Evolutionary conservation across 2,888 invertebrate species (phyloP), one percentile per base, ranked within the genome.

Genomic region (Corythucha ciliata): DNA sequence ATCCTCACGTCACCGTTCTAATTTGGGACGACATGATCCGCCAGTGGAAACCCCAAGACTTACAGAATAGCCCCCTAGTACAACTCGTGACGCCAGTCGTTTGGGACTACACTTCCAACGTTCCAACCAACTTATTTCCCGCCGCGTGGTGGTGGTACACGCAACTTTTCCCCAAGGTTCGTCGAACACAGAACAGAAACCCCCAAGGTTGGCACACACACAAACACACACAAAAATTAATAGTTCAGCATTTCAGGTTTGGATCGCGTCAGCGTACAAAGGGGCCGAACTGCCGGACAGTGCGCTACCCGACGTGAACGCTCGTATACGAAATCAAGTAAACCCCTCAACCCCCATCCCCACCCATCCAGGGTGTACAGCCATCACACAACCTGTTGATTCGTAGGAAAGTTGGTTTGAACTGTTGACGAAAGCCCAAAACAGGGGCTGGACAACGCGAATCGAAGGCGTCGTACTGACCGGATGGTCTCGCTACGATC

Each of bases 1-100:
- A 72, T 61, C 73, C 77, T 0, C 59, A 68, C 1, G 66, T 81
- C 1, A 75, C 69, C 3, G 68, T 80, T 4, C 72, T 89, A 12
- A 79, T 86, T 64, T 89, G 88, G 88, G 87, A 88, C 61, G 89
- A 90, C 62, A 83, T 87, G 74, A 74, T 88, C 48, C 70, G 84
- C 16, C 67, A 71, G 10, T 72, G 80, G 29, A 69, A 70, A 5
- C 67, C 72, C 1, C 62, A 66, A 5, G 69, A 73, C 50, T 71
- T 77, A 59, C 61, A 66, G 41, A 65, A 67, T 5, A 71, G 69
- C 44, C 67, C 68, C 7, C 57, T 75, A 12, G 69, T 74, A n/a
- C 63, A 67, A 42, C 64, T 75, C 50, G 67, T 81, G 0, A 77
- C 81, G 61, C 78, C 79, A 0, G 79, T 84, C 0, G 75, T 79